Base-by-base conservation (phyloP, 2,888 invertebrate genomes). In the Papilio elwesi region DNA sequence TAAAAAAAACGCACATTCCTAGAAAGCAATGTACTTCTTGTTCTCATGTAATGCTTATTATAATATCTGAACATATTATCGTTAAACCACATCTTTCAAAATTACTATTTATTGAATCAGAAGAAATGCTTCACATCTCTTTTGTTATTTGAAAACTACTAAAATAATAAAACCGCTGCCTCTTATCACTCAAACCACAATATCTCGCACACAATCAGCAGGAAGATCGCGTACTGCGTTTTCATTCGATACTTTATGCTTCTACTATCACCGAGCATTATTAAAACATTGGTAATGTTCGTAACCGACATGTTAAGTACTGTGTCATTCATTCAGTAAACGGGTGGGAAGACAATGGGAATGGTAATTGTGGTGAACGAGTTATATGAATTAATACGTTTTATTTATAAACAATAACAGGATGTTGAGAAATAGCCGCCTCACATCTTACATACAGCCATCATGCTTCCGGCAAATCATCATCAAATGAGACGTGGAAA, bases 361-460 rank as follows among this genome's bases (percentile, higher is more conserved):
- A 51, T 68, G 38, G 12, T 68, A 26, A 68, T 68, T 49, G 26
- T 26, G 38, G 15, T 36, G 49, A 36, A 57, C 55, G 47, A 59
- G 68, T 49, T 68, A 62, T 1, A 57, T 62, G 47, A 68, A 38
- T 64, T n/a, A 26, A n/a, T 43, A 69, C 63, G 69, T 63, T 70
- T 64, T 64, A 64, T 65, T 70, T 55, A 70, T 55, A 65, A 64
- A 70, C 65, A 55, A 65, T 65, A 65, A 65, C 48, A 53, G 65
- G 52, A 62, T 38, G 51, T 62, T 49, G 36, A 68, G 53, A 57
- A 51, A 70, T 52, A 51, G n/a, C 47, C 53, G 36, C n/a, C 16
- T 10, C 59, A n/a, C 13, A n/a, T 62, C 10, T 55, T 55, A 16
- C 12, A n/a, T 13, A 59, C 38, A 55, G 36, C 5, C 13, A 13